Evolutionary conservation across 2,113 vertebrate species (phyloP).

Genomic region (Leiothrix lutea): DNA sequence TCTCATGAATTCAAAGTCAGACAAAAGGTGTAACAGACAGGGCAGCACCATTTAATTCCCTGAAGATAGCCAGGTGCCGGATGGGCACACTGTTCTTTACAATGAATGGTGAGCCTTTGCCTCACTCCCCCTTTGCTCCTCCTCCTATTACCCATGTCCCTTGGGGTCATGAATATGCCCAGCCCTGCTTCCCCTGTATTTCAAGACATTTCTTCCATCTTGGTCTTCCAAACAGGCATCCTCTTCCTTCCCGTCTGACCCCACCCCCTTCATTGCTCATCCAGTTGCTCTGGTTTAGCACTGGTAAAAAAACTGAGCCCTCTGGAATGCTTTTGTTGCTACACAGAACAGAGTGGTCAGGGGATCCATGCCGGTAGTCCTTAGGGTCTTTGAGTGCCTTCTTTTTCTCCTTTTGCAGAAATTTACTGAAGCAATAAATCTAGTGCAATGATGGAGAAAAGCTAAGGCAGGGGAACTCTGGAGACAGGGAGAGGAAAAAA

Average conservation of each 20-base stretch:
- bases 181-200: not conserved
- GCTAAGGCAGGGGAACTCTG: slow-evolving; percentile 62
- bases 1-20: not conserved
- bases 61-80: not conserved
- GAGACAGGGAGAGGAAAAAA: slow-evolving; percentile 13
- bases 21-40: not conserved
- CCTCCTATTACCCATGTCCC: not conserved
- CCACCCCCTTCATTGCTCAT: not conserved
- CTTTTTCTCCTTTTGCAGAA: slow-evolving; percentile 49
- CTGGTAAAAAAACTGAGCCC: slow-evolving; percentile 43
- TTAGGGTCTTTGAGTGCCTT: not conserved
- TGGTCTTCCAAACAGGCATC: not conserved
- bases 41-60: not conserved
- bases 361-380: slow-evolving; percentile 43
- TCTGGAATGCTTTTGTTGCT: slow-evolving; percentile 58
- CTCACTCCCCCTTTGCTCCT: not conserved
- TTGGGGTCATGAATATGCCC: not conserved
- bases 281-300: slow-evolving; percentile 20
- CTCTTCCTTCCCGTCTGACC: not conserved
- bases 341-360: slow-evolving; percentile 25
- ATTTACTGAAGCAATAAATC: slow-evolving; percentile 72
- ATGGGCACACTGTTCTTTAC: not conserved
- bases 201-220: not conserved
- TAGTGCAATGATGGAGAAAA: slow-evolving; percentile 67
- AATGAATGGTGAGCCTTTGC: not conserved